Evolutionary conservation across 2,113 vertebrate genomes (phyloP).

Genomic region (Lagopus muta): DNA sequence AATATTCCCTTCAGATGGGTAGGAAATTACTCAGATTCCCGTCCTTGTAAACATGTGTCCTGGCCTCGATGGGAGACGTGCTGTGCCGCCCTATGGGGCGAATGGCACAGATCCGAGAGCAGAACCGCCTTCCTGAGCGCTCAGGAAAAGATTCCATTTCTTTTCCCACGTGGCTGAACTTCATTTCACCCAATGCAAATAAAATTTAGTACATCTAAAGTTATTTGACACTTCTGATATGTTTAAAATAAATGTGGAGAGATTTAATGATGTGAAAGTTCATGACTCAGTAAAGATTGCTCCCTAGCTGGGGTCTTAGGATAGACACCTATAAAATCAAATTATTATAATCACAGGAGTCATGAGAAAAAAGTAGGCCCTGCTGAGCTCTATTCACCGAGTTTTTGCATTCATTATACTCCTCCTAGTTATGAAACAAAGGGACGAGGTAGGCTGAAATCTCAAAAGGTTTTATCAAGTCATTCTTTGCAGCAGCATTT

Average conservation of each 20-base stretch:
- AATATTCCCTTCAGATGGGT: conserved; percentile 72
- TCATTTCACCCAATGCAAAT: conserved; percentile 63
- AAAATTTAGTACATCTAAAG: conserved; percentile 68
- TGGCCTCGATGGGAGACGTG: conserved; percentile 6
- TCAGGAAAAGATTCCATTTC: neutral
- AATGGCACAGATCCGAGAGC: neutral
- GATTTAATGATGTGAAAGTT: conserved; percentile 79
- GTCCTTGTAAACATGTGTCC: conserved; percentile 66
- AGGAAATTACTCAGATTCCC: conserved; percentile 70
- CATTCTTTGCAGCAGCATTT: conserved; percentile 50
- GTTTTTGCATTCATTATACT: conserved; percentile 71
- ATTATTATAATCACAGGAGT: conserved; percentile 75
- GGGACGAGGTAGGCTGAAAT: conserved; percentile 55
- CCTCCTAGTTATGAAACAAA: conserved; percentile 51
- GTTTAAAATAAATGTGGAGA: conserved; percentile 74
- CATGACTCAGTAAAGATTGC: conserved; percentile 76
- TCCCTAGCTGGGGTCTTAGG: conserved; percentile 67
- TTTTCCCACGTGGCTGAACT: conserved; percentile 31
- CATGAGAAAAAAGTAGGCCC: conserved; percentile 65
- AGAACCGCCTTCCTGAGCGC: neutral
- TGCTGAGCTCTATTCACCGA: conserved; percentile 62
- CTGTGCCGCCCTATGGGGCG: neutral
- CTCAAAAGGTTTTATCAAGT: conserved; percentile 67
- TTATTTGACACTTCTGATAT: conserved; percentile 73
- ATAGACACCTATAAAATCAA: conserved; percentile 79